Percentiles rank a stretch among this genome's conserved stretches.
Evolutionary conservation across 1,140 invertebrate species (phyloP).

Genomic region (Drosophila obscura): DNA sequence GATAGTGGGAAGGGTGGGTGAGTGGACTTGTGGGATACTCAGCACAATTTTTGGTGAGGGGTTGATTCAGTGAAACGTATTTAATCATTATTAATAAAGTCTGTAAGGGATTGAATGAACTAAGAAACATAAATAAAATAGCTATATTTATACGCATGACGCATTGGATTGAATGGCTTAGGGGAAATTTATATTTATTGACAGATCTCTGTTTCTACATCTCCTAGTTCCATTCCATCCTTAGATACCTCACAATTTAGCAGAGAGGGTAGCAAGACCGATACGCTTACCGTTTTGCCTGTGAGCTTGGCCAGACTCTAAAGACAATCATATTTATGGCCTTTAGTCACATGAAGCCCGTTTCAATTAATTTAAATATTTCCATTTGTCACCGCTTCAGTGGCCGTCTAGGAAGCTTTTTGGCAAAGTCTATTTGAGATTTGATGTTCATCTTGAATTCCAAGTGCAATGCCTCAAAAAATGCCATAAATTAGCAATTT

Average conservation of each 20-base stretch:
- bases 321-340: slow-evolving; percentile 48
- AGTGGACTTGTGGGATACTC: slow-evolving; percentile 1
- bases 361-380: slow-evolving; percentile 57
- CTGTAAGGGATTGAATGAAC: too few species aligned
- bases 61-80: not conserved
- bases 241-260: slow-evolving; percentile 1
- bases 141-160: too few species aligned
- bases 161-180: too few species aligned
- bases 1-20: not conserved
- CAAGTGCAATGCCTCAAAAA: slow-evolving; percentile 38
- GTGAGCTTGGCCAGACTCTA: slow-evolving; percentile 49
- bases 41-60: not conserved
- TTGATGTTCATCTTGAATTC: slow-evolving; percentile 38
- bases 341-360: slow-evolving; percentile 43
- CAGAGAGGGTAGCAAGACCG: slow-evolving; percentile 2
- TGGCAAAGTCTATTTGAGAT: slow-evolving; percentile 26
- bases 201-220: too few species aligned
- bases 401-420: slow-evolving; percentile 54
- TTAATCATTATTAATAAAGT: not conserved
- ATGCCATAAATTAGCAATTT: slow-evolving; percentile 36
- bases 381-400: slow-evolving; percentile 50
- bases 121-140: too few species aligned
- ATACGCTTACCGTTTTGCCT: slow-evolving; percentile 20
- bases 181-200: too few species aligned
- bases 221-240: too few species aligned